A percentile compares a stretch with the other conserved stretches of the same genome.
phyloP scores from a whole-genome alignment of 2,797 vertebrate species.

The Chloroceryle inda region DNA sequence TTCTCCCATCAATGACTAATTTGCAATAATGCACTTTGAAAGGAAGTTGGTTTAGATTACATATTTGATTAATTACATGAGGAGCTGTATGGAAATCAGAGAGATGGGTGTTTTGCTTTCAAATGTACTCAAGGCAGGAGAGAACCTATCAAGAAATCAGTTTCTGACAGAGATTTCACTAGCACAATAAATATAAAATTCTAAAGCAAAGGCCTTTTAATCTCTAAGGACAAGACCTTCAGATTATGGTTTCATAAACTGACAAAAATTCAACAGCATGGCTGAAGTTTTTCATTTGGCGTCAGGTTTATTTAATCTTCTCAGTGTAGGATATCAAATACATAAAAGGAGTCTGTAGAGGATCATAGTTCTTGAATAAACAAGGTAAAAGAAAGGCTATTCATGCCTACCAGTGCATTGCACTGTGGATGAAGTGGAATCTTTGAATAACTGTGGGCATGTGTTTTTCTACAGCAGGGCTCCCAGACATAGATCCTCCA shows the following conservation, averaged over 20 bases:
- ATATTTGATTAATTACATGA: slow-evolving; percentile 58
- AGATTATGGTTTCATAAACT: slow-evolving; percentile 40
- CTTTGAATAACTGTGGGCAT: slow-evolving; percentile 33
- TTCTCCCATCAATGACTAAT: slow-evolving; percentile 3
- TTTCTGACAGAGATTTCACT: slow-evolving; percentile 34
- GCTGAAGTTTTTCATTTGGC: slow-evolving; percentile 38
- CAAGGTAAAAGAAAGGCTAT: slow-evolving; percentile 51
- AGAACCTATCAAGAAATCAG: slow-evolving; percentile 36
- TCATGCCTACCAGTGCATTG: slow-evolving; percentile 11
- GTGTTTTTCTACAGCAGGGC: slow-evolving; percentile 6
- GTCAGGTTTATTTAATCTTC: slow-evolving; percentile 1
- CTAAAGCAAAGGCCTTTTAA: slow-evolving; percentile 29
- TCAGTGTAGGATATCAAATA: slow-evolving; percentile 35
- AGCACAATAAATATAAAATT: slow-evolving; percentile 62
- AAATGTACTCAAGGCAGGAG: neutral
- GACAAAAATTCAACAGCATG: slow-evolving; percentile 12
- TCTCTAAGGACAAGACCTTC: slow-evolving; percentile 54
- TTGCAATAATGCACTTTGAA: slow-evolving; percentile 7
- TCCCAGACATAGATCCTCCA: neutral
- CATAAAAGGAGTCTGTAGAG: slow-evolving; percentile 20
- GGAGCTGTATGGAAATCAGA: slow-evolving; percentile 34
- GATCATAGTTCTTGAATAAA: slow-evolving; percentile 49
- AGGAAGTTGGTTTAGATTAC: slow-evolving; percentile 22
- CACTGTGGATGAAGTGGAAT: slow-evolving; percentile 4
- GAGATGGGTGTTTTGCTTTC: slow-evolving; percentile 23